phyloP scores from a whole-genome alignment of 92 coral and sea anemone species.

The Galaxea fascicularis region DNA sequence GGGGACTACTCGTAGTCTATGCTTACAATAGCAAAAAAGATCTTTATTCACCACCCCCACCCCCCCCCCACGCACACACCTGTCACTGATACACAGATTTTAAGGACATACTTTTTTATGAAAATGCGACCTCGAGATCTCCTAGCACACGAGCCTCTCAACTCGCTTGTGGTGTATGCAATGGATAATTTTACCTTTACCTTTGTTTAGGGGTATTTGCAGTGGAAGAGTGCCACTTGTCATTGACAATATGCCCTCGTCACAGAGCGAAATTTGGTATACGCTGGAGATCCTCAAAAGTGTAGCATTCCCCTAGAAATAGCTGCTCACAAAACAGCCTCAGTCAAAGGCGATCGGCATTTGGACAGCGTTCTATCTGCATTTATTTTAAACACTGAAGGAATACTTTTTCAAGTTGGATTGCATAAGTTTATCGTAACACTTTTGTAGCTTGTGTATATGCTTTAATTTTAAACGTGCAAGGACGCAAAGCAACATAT shows the following conservation, averaged over 20 bases:
- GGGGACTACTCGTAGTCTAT: no score
- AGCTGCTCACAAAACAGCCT: constrained; percentile 49
- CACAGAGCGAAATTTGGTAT: constrained; percentile 54
- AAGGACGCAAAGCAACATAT: background rate
- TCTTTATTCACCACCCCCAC: background rate
- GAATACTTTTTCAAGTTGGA: constrained; percentile 49
- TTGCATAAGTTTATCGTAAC: constrained; percentile 46
- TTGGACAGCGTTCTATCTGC: constrained; percentile 44
- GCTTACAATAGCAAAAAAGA: background rate
- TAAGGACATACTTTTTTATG: background rate
- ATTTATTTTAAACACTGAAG: constrained; percentile 19
- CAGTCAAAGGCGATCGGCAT: constrained; percentile 46
- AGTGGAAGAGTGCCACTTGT: constrained; percentile 39
- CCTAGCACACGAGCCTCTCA: constrained; percentile 13
- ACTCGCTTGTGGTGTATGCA: background rate
- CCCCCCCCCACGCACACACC: constrained; percentile 5
- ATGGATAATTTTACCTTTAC: background rate
- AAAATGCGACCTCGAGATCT: constrained; percentile 7
- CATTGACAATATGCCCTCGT: constrained; percentile 45
- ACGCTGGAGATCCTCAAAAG: constrained; percentile 47
- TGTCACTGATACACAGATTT: background rate
- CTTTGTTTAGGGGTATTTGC: constrained; percentile 23
- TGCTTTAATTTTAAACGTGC: background rate
- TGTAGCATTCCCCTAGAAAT: constrained; percentile 43
- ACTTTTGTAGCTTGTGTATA: background rate